phyloP scores from a whole-genome alignment of 2,113 vertebrate genomes.

The Bettongia penicillata region DNA sequence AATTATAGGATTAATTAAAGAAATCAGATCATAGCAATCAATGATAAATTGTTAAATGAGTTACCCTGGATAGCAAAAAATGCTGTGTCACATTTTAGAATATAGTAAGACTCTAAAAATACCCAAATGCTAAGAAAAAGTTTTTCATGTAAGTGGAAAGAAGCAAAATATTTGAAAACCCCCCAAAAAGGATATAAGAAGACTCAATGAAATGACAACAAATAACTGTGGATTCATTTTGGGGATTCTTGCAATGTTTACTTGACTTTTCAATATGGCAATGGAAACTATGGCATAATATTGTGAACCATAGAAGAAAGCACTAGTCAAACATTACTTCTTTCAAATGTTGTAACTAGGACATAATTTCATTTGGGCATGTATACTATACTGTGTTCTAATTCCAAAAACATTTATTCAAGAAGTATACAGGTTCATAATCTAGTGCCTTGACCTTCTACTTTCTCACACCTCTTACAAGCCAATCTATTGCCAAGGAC shows the following conservation, averaged over 20 bases:
- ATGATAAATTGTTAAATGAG: background rate
- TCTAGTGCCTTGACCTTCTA: background rate
- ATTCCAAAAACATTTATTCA: background rate
- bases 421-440: background rate
- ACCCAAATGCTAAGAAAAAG: background rate
- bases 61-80: background rate
- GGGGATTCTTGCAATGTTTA: background rate
- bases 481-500: background rate
- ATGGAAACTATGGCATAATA: background rate
- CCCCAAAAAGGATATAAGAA: background rate
- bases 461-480: background rate
- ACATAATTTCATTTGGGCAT: constrained; percentile 16
- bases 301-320: background rate
- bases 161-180: background rate
- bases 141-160: background rate
- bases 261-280: background rate
- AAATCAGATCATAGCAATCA: background rate
- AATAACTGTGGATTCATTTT: background rate
- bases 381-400: background rate
- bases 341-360: background rate
- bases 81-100: background rate
- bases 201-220: background rate
- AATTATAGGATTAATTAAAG: background rate
- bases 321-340: constrained; percentile 14
- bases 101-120: background rate